A percentile compares a stretch with the other conserved stretches of the same genome.
These are phyloP conservation scores for Chorisops tibialis DNA, from an alignment of 2,888 invertebrate genomes.

Conservation along the genomic window DNA sequence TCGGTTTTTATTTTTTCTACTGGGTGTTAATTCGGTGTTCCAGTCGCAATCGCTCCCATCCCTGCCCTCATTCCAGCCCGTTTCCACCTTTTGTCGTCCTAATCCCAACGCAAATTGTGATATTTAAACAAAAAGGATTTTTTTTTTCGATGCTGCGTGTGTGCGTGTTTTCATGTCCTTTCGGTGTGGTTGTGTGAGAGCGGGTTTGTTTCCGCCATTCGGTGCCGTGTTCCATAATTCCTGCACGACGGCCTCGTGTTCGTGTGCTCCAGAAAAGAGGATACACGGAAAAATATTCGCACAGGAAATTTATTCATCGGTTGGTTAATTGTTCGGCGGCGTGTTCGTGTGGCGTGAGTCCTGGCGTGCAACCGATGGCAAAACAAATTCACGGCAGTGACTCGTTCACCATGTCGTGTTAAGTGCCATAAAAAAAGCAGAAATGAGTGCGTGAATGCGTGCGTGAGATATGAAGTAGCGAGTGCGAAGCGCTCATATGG, in stretches of 20 bases:
- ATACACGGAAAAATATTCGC: too few species aligned
- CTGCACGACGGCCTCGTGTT: neutral
- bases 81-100: too few species aligned
- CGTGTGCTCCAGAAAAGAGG: neutral
- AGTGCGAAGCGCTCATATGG: neutral
- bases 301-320: too few species aligned
- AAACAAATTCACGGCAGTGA: conserved; percentile 11
- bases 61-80: too few species aligned
- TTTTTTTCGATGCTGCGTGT: conserved; percentile 11
- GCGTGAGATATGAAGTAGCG: conserved; percentile 8
- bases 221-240: conserved; percentile 1
- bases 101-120: conserved; percentile 6
- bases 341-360: neutral
- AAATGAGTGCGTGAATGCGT: conserved; percentile 8
- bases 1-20: too few species aligned
- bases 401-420: conserved; percentile 8
- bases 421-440: neutral
- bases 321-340: neutral
- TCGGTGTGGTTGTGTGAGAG: conserved; percentile 1
- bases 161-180: conserved; percentile 11
- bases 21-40: too few species aligned
- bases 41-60: too few species aligned
- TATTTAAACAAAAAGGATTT: conserved; percentile 17
- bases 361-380: neutral
- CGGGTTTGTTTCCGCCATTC: conserved; percentile 15